Evolutionary conservation across 2,888 invertebrate genomes (phyloP), one percentile per base, ranked within the genome.

Genomic region (Clistopyga incitator): DNA sequence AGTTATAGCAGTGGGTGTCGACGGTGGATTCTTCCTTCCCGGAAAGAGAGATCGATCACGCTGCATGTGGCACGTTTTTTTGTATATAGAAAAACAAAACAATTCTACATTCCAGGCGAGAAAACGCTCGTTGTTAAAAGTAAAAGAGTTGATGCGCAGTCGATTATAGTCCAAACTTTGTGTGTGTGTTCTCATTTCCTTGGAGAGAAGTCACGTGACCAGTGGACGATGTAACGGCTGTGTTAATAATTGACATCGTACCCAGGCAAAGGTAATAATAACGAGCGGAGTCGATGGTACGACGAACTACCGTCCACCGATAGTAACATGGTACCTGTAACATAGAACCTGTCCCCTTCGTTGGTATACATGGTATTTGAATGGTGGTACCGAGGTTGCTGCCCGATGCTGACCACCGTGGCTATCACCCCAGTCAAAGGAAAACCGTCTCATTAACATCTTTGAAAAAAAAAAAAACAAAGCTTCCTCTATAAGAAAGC

Each of bases 201-300:
- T 59, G 2, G n/a, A 29, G 15, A 29, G 23, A 29, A 59, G 6
- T 29, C 15, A 29, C 29, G 8, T 25, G 10, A 25, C 6, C 56
- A 56, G 56, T 25, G 25, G 25, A 10, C 25, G 13, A n/a, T 38
- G 18, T 4, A 61, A 50, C 18, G 64, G 34, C 64, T 38, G n/a
- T 29, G 50, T 54, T 70, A 74, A 74, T 80, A 67, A 76, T 81
- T 70, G 42, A 75, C 64, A 34, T 64, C 54, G 52, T 54, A 61
- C 65, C 23, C 54, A 54, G 42, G 6, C 52, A 18, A 20, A 59
- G 50, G 29, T 42, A 70, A 76, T 76, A 76, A 70, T 42, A 20
- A 64, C 47, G 20, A 45, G 45, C 18, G 50, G 29, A 52, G 50
- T 67, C 74, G 71, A 54, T 72, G 6, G 45, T 54, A 67, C 59